phyloP scores from a whole-genome alignment of 2,113 vertebrate species.

The Carlito syrichta region DNA sequence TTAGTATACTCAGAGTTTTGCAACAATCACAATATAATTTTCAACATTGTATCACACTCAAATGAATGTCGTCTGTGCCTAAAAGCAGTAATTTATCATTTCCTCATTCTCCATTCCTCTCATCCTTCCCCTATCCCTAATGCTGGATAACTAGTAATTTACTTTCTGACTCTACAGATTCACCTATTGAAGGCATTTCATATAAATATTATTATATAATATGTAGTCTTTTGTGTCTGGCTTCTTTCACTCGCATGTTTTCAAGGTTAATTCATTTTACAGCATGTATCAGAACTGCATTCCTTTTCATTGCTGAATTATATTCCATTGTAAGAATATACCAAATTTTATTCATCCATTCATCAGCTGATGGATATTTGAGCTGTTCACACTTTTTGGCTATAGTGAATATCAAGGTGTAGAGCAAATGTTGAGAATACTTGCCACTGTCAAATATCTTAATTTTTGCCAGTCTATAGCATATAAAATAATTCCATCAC shows the following conservation, averaged over 20 bases:
- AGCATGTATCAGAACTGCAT: not conserved
- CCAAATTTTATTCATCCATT: not conserved
- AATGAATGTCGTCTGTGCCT: not conserved
- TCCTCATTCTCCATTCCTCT: not conserved
- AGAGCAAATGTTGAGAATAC: not conserved
- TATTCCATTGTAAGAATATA: not conserved
- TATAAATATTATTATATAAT: not conserved
- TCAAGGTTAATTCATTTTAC: not conserved
- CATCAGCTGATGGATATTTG: not conserved
- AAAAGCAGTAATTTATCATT: not conserved
- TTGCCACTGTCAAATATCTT: not conserved
- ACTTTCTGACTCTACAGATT: not conserved
- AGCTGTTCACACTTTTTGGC: not conserved
- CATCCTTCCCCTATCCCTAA: no score
- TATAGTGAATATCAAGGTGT: not conserved
- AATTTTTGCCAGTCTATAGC: not conserved
- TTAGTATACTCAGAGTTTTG: not conserved
- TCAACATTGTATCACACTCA: not conserved
- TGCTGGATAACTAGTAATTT: not conserved
- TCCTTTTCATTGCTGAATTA: slow-evolving; percentile 28
- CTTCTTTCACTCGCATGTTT: not conserved
- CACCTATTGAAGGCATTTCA: not conserved
- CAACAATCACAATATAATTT: not conserved
- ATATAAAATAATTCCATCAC: not conserved
- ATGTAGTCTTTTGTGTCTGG: not conserved